Base-by-base conservation (phyloP, 2,113 vertebrate species). In the Tiliqua scincoides region DNA sequence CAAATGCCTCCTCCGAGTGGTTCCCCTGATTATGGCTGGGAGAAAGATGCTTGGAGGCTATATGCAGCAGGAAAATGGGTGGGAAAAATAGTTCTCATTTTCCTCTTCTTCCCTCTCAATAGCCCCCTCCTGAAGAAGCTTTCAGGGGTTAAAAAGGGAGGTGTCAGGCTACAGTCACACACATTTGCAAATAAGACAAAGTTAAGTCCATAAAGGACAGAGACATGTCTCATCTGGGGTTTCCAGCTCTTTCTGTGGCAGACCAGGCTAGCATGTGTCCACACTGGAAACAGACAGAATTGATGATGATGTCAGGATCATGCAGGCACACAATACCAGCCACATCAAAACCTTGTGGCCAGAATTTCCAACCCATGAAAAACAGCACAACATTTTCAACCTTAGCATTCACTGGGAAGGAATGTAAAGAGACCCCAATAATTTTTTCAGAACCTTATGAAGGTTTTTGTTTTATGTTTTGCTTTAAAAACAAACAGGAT, bases 251-350 rank as follows among this genome's bases (percentile, higher is more conserved):
- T 62, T 18, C 70, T 27, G 77, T 43, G 79, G 85, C 54, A 30
- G 57, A 37, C 80, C 77, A 83, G 83, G 83, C 89, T 90, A 78
- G 67, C 57, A 83, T 78, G 73, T 73, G 5, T 17, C 73, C 73
- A 25, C 80, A 11, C 10, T 23, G 8, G 52, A 89, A 65, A 86
- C 76, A 79, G 88, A 74, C 71, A 71, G 88, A 91, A 89, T 12
- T 89, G 25, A 74, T 72, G 88, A 88, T 84, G 88, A 23, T 76
- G 65, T 80, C 87, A 87, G 61, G 73, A 71, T 40, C 61, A 75
- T 43, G 1, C 30, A 27, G 3, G 43, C 8, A 14, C 32, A 1
- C n/a, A 2, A 37, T 3, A 12, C 80, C 20, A 71, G 82, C 72
- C 37, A 14, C 21, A 74, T 87, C 84, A 85, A 57, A 85, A 82